A percentile compares a stretch with the other conserved stretches of the same genome.
Conservation (phyloP, 2,888 invertebrate genomes). For the Plusia festucae region DNA sequence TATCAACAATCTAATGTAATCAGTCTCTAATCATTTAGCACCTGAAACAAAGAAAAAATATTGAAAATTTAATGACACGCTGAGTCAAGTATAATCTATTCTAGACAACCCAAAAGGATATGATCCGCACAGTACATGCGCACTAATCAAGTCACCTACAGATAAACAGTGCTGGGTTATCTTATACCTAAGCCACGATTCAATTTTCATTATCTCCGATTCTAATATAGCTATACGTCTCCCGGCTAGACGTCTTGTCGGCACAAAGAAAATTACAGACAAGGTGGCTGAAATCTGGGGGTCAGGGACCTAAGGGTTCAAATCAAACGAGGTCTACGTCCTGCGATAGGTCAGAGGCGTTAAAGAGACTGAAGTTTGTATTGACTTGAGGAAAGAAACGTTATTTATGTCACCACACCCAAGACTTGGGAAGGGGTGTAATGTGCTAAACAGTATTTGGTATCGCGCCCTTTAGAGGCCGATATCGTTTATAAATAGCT, state of each 20-base stretch:
- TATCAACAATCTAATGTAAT: slow-evolving; percentile 49
- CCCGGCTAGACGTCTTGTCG: slow-evolving; percentile 27
- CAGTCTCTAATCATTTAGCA: slow-evolving; percentile 66
- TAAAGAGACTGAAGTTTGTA: slow-evolving; percentile 25
- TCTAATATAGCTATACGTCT: slow-evolving; percentile 29
- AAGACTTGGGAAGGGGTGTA: too few species aligned
- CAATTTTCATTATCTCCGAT: slow-evolving; percentile 7
- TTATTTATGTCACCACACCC: neutral
- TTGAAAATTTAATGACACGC: neutral
- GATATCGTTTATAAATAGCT: neutral
- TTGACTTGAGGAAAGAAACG: slow-evolving; percentile 11
- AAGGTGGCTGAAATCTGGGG: slow-evolving; percentile 34
- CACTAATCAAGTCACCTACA: neutral
- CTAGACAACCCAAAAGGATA: neutral
- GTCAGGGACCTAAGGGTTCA: slow-evolving; percentile 35
- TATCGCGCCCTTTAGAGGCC: neutral
- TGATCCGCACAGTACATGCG: neutral
- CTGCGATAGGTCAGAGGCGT: slow-evolving; percentile 30
- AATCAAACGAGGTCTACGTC: slow-evolving; percentile 37
- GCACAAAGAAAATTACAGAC: slow-evolving; percentile 41
- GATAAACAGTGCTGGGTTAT: neutral
- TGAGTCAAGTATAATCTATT: neutral
- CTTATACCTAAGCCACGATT: neutral
- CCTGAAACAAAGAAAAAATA: slow-evolving; percentile 62
- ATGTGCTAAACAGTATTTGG: neutral